Base-by-base conservation (phyloP, 2,113 vertebrate genomes). In the Stegostoma tigrinum region DNA sequence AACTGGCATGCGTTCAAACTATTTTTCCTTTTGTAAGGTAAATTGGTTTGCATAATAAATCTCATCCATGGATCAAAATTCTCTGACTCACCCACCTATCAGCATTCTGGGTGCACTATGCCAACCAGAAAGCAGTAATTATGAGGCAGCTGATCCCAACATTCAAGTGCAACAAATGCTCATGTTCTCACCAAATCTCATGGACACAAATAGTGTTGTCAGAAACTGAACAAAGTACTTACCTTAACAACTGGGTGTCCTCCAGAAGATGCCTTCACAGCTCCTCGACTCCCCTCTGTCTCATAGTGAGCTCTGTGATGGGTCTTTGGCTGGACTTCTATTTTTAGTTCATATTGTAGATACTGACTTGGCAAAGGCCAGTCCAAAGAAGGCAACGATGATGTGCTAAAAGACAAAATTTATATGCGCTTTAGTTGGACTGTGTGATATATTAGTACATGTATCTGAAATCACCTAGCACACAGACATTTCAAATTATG, bases 251-350 rank as follows among this genome's bases (percentile, higher is more conserved):
- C 96, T 87, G 99, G 99, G 96, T 99, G 99, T 96, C 98, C 99
- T 93, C 99, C 99, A 2, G 98, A 98, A 85, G 98, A 96, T 95
- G 99, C 99, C 97, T 99, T 99, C 95, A 99, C 97, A 75, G 99
- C 99, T 97, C 99, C 99, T 97, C 99, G 98, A 96, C 99, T 99
- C 97, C 99, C 99, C 97, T 99, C 99, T 0, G 99, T 99, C 98
- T 99, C 99, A 96, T 99, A 99, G 97, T 99, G 99, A 78, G 99
- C 99, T 97, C 99, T 97, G 97, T 99, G 99, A 97, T 99, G 99
- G 96, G 99, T 98, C 98, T 99, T 99, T 96, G 99, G 99, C 96
- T 99, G 99, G 5, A 99, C 97, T 97, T 99, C 99, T 96, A 99
- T 99, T 98, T 99, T 99, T 97, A 99, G 97, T 95, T 99, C 99